These are phyloP conservation scores for Leucopternis melanops DNA, from an alignment of 2,113 vertebrate species.

Conservation along the genomic window DNA sequence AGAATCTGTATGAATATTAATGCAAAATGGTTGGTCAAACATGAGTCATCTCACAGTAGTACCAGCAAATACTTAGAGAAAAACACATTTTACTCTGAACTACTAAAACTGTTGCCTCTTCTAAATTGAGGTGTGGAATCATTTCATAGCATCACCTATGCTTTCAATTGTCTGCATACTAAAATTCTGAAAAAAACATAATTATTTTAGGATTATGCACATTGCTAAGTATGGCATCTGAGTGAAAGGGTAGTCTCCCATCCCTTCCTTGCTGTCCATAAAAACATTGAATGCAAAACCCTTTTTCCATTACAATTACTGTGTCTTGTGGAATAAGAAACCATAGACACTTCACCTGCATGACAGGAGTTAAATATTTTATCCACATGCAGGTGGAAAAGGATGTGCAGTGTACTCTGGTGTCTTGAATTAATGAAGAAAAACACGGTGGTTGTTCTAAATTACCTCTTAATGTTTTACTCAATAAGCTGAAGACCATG, in stretches of 20 bases:
- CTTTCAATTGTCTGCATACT: background rate
- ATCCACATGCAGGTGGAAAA: background rate
- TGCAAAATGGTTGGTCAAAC: background rate
- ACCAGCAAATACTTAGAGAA: background rate
- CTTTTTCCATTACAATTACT: background rate
- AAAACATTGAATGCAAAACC: background rate
- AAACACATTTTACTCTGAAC: background rate
- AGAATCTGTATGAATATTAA: background rate
- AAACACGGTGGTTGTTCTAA: background rate
- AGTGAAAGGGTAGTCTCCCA: background rate
- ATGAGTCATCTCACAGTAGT: background rate
- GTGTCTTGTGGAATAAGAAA: background rate
- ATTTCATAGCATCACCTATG: background rate
- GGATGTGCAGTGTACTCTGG: background rate
- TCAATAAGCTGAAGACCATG: background rate
- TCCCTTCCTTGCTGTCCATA: background rate
- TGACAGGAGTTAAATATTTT: background rate
- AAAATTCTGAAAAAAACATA: background rate
- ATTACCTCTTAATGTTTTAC: background rate
- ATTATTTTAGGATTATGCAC: background rate
- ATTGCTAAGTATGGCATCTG: background rate
- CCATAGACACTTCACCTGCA: background rate
- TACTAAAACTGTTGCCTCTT: background rate
- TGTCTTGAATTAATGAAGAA: background rate
- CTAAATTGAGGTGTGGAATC: background rate